Evolutionary conservation across 2,113 vertebrate species (phyloP).

Genomic region (Emydocephalus ijimae): DNA sequence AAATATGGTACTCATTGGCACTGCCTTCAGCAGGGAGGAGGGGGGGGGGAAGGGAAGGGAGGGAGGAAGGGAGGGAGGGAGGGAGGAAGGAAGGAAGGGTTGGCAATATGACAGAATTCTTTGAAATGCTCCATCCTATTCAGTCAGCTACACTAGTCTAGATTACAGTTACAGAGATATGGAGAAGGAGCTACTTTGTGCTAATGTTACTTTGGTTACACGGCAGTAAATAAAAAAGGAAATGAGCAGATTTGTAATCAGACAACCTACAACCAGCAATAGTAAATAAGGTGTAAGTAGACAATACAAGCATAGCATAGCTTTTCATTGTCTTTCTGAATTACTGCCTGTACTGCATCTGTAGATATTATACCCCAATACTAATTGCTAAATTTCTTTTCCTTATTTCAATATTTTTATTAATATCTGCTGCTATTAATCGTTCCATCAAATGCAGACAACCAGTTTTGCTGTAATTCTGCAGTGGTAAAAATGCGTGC

Average conservation of each 20-base stretch:
- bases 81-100: background rate
- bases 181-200: background rate
- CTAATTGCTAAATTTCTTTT: background rate
- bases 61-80: rapidly evolving
- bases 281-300: background rate
- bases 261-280: background rate
- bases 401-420: background rate
- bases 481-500: background rate
- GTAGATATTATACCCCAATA: background rate
- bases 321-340: background rate
- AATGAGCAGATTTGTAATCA: background rate
- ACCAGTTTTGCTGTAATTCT: background rate
- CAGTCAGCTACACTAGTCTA: background rate
- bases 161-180: background rate
- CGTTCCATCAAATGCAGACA: background rate
- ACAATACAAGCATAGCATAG: background rate
- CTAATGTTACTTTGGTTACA: background rate
- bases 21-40: background rate
- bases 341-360: background rate
- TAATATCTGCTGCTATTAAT: background rate
- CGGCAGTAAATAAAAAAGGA: background rate
- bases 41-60: too few relatives aligned
- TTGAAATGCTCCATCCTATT: background rate
- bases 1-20: background rate
- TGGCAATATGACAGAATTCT: background rate